Evolutionary conservation across 2,113 vertebrate species (phyloP).

Genomic region (Paralichthys olivaceus): DNA sequence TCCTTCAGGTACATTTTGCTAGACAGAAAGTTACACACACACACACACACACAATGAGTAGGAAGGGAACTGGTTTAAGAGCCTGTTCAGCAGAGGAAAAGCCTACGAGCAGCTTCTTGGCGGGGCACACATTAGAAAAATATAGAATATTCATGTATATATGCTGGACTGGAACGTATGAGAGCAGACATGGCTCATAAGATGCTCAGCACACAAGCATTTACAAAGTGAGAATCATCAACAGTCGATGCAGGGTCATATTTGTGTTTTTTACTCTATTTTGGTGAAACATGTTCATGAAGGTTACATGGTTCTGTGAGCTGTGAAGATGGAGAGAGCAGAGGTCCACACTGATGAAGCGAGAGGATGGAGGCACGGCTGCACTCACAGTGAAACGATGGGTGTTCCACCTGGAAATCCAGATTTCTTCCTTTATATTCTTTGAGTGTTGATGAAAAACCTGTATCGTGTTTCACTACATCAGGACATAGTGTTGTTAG

Average conservation of each 20-base stretch:
- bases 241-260: not conserved
- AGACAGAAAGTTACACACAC: slow-evolving; percentile 39
- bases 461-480: not conserved
- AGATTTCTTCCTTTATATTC: not conserved
- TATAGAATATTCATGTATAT: slow-evolving; percentile 47
- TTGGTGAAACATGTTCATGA: not conserved
- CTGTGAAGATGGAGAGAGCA: not conserved
- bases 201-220: slow-evolving; percentile 21
- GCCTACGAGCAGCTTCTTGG: slow-evolving; percentile 70
- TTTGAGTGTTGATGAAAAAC: not conserved
- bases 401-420: not conserved
- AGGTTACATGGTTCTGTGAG: not conserved
- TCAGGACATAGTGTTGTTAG: not conserved
- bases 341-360: not conserved
- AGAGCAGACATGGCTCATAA: slow-evolving; percentile 42
- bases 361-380: not conserved
- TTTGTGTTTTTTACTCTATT: not conserved
- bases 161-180: slow-evolving; percentile 71
- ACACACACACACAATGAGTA: slow-evolving; percentile 21
- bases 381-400: not conserved
- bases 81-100: slow-evolving; percentile 37
- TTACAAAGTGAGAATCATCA: not conserved
- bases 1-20: slow-evolving; percentile 58
- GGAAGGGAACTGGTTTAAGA: slow-evolving; percentile 27
- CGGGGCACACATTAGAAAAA: slow-evolving; percentile 67